Percentiles rank a stretch among this genome's conserved stretches.
phyloP scores from a whole-genome alignment of 2,797 vertebrate genomes.

The Hipposideros larvatus region DNA sequence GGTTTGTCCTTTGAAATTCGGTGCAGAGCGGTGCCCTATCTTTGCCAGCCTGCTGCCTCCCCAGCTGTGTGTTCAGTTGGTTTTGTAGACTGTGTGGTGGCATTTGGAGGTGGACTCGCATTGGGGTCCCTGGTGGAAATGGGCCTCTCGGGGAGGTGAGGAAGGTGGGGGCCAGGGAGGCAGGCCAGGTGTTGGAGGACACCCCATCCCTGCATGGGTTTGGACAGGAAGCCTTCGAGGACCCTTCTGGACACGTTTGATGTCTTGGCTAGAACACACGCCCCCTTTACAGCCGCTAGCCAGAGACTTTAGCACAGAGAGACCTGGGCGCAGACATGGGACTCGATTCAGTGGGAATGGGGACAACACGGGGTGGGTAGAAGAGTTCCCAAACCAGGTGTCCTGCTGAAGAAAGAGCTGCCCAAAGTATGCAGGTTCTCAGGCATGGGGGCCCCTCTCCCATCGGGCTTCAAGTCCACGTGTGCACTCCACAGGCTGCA shows the following conservation, averaged over 20 bases:
- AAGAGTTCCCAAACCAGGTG: not conserved
- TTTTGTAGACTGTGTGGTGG: conserved; percentile 65
- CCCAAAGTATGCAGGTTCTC: not conserved
- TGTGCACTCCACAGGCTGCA: not conserved
- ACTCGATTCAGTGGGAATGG: accelerated
- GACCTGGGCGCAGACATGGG: not conserved
- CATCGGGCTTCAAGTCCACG: not conserved
- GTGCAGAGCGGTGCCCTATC: conserved; percentile 29
- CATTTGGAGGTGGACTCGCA: not conserved
- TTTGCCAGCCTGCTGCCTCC: not conserved
- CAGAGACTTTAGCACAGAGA: not conserved
- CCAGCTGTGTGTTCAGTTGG: conserved; percentile 69
- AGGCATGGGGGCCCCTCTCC: not conserved
- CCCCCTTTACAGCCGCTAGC: conserved; percentile 8
- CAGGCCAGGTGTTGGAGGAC: accelerated
- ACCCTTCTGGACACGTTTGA: not conserved
- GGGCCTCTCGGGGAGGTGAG: not conserved
- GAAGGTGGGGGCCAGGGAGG: not conserved
- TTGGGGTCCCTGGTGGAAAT: not conserved
- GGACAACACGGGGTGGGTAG: not conserved
- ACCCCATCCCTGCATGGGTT: accelerated
- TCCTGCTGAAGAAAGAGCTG: not conserved
- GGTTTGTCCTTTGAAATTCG: conserved; percentile 84
- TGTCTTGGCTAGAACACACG: not conserved
- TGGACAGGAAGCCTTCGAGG: not conserved